Evolutionary conservation across 2,797 vertebrate genomes (phyloP), one percentile per base, ranked within the genome.

Genomic region (Sebastes goodei): DNA sequence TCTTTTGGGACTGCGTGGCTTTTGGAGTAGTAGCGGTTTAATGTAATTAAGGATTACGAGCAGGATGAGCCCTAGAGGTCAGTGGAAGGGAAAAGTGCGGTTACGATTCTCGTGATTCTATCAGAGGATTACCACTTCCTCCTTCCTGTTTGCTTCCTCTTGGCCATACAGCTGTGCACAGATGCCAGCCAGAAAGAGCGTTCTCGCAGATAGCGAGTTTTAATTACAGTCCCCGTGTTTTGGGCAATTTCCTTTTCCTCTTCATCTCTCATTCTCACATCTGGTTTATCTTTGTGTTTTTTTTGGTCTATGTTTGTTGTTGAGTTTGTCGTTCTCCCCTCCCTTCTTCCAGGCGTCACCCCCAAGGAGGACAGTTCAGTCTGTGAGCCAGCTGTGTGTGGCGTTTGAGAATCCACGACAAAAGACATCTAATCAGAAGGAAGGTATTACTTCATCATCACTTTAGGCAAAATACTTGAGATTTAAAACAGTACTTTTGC

Each of bases 111-210:
- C 4, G 10, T 59, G 93, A 94, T 94, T 74, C 81, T 80, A 94
- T 93, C 85, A 46, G 80, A 87, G 83, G 83, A 91, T 89, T 87
- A 87, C 88, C 88, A 93, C 94, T 94, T 95, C 94, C 94, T 93
- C 71, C 83, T 93, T 94, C 93, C 92, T 94, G 93, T 93, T 94
- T 90, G 90, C 88, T 91, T 93, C 92, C 89, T 93, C 82, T 85
- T 55, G 82, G 90, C 90, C 82, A 67, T 73, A 71, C 91, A 89
- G 89, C 90, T 93, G 92, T n/a, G 72, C 67, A 70, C 85, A 49
- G 78, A 85, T 87, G 80, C 92, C 92, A 88, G 70, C 53, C 80
- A 67, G 76, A 84, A 79, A 72, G 74, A 75, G 76, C 74, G 78
- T 77, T 86, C 76, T 80, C 57, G 3, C 75, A 90, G 89, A 91